These are phyloP conservation scores for Clavelina lepadiformis DNA, from an alignment of 23 tunicate species.

Conservation along the genomic window DNA sequence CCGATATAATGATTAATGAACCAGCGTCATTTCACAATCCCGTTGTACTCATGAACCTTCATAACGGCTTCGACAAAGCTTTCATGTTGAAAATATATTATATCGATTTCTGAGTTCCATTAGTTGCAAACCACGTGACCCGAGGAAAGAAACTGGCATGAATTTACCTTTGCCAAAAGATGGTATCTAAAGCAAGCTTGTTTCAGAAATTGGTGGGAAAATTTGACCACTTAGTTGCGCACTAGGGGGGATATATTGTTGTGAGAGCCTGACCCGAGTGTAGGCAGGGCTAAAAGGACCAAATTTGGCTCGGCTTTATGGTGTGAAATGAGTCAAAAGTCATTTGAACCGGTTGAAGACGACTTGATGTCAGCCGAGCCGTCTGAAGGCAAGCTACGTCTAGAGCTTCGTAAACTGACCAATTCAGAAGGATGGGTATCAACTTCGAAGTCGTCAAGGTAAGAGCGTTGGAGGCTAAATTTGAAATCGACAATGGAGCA, in stretches of 20 bases:
- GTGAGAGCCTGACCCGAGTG: slow-evolving; percentile 5
- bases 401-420: slow-evolving; percentile 72
- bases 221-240: slow-evolving; percentile 24
- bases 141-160: no score
- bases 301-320: background rate
- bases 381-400: slow-evolving; percentile 26
- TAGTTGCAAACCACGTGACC: no score
- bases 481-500: no score
- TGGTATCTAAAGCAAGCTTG: no score
- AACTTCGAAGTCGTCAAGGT: slow-evolving; percentile 53
- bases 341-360: background rate
- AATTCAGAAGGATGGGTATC: slow-evolving; percentile 79
- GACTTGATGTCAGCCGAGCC: slow-evolving; percentile 29
- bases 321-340: background rate
- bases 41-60: no score
- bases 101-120: no score
- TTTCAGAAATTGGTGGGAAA: slow-evolving; percentile 14
- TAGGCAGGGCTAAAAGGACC: background rate
- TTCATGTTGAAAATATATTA: no score
- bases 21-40: no score
- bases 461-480: no score
- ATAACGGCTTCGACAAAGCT: no score
- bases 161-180: no score
- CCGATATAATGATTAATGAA: no score
- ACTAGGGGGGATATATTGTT: background rate